These are phyloP conservation scores for Apotomis capreana DNA, from an alignment of 2,888 invertebrate genomes.

Conservation along the genomic window DNA sequence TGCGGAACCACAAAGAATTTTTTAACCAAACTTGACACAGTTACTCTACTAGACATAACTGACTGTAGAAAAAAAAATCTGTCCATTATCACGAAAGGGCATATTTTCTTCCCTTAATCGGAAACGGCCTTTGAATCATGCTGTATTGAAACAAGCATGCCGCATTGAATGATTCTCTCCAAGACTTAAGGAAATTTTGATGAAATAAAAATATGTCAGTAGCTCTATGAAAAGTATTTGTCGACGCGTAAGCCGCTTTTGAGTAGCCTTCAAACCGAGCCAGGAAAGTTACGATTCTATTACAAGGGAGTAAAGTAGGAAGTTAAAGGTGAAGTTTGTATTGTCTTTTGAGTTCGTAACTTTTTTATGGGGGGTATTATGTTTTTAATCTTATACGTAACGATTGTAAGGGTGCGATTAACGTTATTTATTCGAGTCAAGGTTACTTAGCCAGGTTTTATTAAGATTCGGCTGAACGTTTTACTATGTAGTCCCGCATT, in stretches of 20 bases:
- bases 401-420: conserved; percentile 35
- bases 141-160: conserved; percentile 48
- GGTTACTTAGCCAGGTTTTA: conserved; percentile 8
- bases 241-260: conserved; percentile 56
- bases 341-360: conserved; percentile 15
- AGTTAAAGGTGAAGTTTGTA: neutral
- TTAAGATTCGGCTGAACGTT: conserved; percentile 31
- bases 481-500: conserved; percentile 23
- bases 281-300: conserved; percentile 8
- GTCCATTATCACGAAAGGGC: too few relatives aligned
- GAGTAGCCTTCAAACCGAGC: conserved; percentile 38
- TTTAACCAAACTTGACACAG: too few relatives aligned
- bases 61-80: too few relatives aligned
- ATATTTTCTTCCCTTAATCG: too few relatives aligned
- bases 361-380: conserved; percentile 35
- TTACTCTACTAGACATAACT: too few relatives aligned
- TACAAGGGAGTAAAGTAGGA: neutral
- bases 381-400: conserved; percentile 34
- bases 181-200: conserved; percentile 56
- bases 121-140: conserved; percentile 44
- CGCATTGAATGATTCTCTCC: conserved; percentile 52
- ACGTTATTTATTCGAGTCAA: conserved; percentile 30
- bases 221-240: conserved; percentile 70
- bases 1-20: too few relatives aligned
- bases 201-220: conserved; percentile 60